phyloP scores from a whole-genome alignment of 2,888 invertebrate genomes.

The Microplitis deprimator region DNA sequence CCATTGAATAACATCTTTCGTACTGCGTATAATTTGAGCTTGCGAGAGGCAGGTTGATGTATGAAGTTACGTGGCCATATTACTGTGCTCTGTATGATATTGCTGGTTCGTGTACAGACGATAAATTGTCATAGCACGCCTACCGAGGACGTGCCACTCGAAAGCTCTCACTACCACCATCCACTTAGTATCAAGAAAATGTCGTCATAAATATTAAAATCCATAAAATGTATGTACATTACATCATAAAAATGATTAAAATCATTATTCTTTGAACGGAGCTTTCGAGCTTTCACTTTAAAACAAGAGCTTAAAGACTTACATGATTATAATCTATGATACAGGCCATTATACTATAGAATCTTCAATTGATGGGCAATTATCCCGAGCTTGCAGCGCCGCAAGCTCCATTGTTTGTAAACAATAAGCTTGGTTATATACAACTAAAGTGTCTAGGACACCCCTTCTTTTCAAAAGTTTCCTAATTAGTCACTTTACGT shows the following conservation, averaged over 20 bases:
- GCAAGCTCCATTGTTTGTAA: no score
- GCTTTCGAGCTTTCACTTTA: not conserved
- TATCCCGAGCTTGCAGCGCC: no score
- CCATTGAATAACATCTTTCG: not conserved
- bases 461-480: no score
- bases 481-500: no score
- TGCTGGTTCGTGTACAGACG: slow-evolving; percentile 45
- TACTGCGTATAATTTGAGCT: not conserved
- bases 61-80: slow-evolving; percentile 21
- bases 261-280: not conserved
- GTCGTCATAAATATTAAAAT: not conserved
- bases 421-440: no score
- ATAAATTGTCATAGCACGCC: slow-evolving; percentile 53
- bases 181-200: not conserved
- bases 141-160: slow-evolving; percentile 19
- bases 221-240: not conserved
- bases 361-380: no score
- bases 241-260: not conserved
- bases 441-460: no score
- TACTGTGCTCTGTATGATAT: slow-evolving; percentile 39
- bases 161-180: not conserved
- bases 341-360: no score
- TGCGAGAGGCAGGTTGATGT: slow-evolving; percentile 7
- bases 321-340: no score
- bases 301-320: no score